Conservation (phyloP, 2,113 vertebrate species). For the Lucifuga dentata region DNA sequence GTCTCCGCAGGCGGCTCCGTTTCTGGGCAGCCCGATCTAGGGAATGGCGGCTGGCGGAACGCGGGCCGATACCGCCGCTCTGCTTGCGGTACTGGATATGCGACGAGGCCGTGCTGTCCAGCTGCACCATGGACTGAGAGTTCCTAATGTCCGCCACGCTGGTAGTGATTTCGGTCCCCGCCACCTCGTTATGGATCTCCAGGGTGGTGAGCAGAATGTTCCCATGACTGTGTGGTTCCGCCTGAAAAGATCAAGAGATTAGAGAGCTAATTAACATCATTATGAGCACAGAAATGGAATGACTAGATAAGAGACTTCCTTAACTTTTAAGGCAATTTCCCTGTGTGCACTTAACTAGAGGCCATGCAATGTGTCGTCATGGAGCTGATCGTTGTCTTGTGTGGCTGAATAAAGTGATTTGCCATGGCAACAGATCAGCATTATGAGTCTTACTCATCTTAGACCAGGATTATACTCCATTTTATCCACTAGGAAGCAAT, state of each 20-base stretch:
- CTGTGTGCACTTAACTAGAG: neutral
- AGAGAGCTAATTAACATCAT: conserved; percentile 10
- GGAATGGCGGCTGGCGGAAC: conserved; percentile 83
- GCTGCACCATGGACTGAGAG: conserved; percentile 91
- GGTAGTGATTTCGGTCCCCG: conserved; percentile 89
- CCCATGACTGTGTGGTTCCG: conserved; percentile 88
- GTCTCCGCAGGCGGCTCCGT: conserved; percentile 91
- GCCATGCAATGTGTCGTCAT: conserved; percentile 35
- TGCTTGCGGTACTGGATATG: conserved; percentile 95
- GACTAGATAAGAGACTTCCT: neutral
- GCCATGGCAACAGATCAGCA: neutral
- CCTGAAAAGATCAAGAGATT: conserved; percentile 74
- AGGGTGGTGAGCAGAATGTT: conserved; percentile 92
- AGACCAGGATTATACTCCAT: neutral
- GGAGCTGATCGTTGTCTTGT: neutral
- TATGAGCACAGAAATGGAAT: neutral
- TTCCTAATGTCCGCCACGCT: conserved; percentile 89
- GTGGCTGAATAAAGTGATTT: neutral
- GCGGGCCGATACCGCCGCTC: conserved; percentile 81
- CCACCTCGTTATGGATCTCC: conserved; percentile 95
- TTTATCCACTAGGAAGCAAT: too few relatives aligned
- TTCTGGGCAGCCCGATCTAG: conserved; percentile 89
- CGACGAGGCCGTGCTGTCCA: conserved; percentile 89
- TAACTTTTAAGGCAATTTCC: conserved; percentile 2
- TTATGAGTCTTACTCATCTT: too few relatives aligned